Evolutionary conservation across 2,797 vertebrate species (phyloP), one percentile per base, ranked within the genome.

Genomic region (Oreochromis mossambicus): DNA sequence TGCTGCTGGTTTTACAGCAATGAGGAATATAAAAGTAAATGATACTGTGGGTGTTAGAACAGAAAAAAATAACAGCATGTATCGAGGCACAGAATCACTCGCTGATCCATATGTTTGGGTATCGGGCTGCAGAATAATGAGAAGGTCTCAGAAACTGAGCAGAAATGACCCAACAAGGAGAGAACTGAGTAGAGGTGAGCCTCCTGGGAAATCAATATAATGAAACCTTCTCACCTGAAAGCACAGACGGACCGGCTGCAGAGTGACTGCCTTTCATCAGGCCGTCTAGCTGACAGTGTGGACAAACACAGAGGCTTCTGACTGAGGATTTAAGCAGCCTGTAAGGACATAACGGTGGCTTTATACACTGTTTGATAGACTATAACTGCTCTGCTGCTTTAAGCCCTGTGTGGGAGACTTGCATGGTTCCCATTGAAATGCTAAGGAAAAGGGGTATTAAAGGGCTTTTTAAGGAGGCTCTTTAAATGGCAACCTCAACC

Each of bases 141-240:
- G 80, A 83, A 78, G 29, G 48, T 46, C 76, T 63, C 70, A 54
- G 52, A 81, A 58, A 17, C 15, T 4, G 77, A 78, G 32, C 80
- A 80, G 83, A 82, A 88, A 91, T 46, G 70, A 79, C 29, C 82
- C 61, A 79, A 85, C 85, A 70, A 83, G 51, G 75, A 77, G n/a
- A 3, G 11, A 4, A 13, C 19, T 13, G 76, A 77, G 54, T 82
- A 85, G 83, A 84, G 46, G 83, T 34, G 77, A 85, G 83, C 43
- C 91, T 87, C 88, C 81, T 52, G 90, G 90, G 92, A 89, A 91
- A 90, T 83, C 81, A 70, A 70, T 63, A 61, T 85, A 82, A 88
- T 80, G 54, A 86, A 89, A 82, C 34, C 55, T 51, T n/a, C 70
- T 83, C 83, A 84, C 79, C 81, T 76, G 77, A 73, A 83, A 79